phyloP scores from a whole-genome alignment of 2,797 vertebrate species.

The Chloroceryle amazona region DNA sequence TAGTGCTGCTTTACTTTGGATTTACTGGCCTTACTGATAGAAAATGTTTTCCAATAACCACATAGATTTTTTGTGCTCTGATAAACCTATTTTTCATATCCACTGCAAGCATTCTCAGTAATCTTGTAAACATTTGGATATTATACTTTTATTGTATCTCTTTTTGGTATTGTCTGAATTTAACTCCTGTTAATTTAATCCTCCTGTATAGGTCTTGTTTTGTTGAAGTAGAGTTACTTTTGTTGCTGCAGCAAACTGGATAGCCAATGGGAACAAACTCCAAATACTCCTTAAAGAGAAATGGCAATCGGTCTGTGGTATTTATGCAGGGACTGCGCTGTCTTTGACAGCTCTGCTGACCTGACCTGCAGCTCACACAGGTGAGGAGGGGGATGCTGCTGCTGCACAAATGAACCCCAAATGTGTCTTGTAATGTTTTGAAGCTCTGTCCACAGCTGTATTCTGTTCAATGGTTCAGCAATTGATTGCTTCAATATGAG shows the following conservation, averaged over 20 bases:
- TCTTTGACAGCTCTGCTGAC: neutral
- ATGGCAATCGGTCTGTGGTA: neutral
- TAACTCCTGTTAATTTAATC: neutral
- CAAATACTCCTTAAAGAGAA: neutral
- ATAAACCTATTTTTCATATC: neutral
- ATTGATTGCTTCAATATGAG: slow-evolving; percentile 7
- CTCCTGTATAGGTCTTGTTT: neutral
- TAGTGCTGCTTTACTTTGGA: neutral
- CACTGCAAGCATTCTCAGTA: accelerated
- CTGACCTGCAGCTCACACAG: neutral
- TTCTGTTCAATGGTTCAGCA: neutral
- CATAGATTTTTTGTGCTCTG: neutral
- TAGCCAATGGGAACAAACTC: neutral
- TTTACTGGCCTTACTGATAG: neutral
- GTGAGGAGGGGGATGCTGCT: neutral
- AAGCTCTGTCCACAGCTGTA: neutral
- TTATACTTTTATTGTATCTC: neutral
- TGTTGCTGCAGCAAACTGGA: neutral
- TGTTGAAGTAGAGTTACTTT: neutral
- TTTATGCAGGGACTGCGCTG: neutral
- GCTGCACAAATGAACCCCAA: neutral
- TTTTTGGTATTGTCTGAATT: neutral
- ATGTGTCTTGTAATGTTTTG: neutral
- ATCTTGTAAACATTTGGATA: neutral
- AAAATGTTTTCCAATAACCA: neutral